Evolutionary conservation across 2,888 invertebrate species (phyloP), one percentile per base, ranked within the genome.

Genomic region (Drosophila flavopinicola): DNA sequence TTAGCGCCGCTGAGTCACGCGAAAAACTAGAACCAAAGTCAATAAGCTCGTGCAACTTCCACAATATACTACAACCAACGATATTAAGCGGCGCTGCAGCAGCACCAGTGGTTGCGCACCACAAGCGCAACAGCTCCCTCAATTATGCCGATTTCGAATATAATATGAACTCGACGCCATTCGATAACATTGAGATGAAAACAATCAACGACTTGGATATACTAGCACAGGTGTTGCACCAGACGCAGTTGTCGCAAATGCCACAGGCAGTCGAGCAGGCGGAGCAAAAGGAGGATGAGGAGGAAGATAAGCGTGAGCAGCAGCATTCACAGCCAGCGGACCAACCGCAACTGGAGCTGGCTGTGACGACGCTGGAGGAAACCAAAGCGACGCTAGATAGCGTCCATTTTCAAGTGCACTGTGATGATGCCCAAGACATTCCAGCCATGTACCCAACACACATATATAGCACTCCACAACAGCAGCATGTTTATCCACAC

Each of bases 121-220:
- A 85, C 56, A 87, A 83, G 32, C 86, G 86, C 3, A 87, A 83
- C 37, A 87, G 86, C 66, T 75, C 88, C 59, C 88, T 91, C 85
- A 90, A 93, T 91, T 91, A 92, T 88, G 95, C 95, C 68, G 97
- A 98, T 90, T 98, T 98, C 92, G 98, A 98, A 91, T 94, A 95
- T 88, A 97, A 97, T 88, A 79, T 87, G 80, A 96, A 96, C 45
- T 96, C 96, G 51, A 97, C 96, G 90, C 98, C 98, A 0, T 98
- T 98, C 92, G 98, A 98, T 92, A 97, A 96, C 92, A 95, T 97
- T 91, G 97, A 97, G 91, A 91, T 98, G 49, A 97, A 97, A 91
- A 96, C 97, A 35, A 95, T 98, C 60, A 97, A 98, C 92, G 97
- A 98, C 88, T 94, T 97, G 93, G 97, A 97, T 91, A 94, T 96